Percentiles rank a stretch among this genome's conserved stretches.
Conservation (phyloP, 2,888 invertebrate genomes). For the Dastarcus helophoroides region DNA sequence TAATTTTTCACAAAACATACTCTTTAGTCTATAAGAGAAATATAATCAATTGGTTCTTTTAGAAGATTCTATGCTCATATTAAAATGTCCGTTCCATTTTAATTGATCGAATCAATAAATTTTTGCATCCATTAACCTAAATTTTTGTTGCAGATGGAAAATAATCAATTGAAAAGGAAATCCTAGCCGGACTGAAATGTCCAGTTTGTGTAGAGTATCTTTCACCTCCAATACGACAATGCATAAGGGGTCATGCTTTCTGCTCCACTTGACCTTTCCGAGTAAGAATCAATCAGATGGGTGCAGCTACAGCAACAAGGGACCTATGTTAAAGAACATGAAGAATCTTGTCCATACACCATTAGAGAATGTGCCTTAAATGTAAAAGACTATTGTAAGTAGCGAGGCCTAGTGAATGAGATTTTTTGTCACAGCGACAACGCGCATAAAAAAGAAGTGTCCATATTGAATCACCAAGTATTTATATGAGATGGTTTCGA, state of each 20-base stretch:
- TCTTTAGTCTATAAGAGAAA: too few species aligned
- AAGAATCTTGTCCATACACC: neutral
- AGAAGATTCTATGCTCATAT: too few species aligned
- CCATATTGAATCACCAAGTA: neutral
- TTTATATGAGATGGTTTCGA: neutral
- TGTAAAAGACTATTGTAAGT: neutral
- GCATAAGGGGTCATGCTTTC: neutral
- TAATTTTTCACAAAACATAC: too few species aligned
- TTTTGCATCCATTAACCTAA: too few species aligned
- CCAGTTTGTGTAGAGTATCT: neutral
- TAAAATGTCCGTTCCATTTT: too few species aligned
- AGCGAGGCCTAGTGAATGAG: neutral
- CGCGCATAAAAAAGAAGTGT: neutral
- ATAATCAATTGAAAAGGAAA: too few species aligned
- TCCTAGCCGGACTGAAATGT: constrained; percentile 1
- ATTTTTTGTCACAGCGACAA: neutral
- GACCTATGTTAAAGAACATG: neutral
- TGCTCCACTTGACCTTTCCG: constrained; percentile 1
- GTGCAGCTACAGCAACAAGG: neutral
- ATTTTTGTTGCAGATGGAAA: too few species aligned
- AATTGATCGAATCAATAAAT: too few species aligned
- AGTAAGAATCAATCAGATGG: neutral
- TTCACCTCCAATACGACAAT: constrained; percentile 1
- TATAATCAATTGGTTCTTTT: too few species aligned
- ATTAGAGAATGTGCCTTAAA: neutral